These are phyloP conservation scores for Cephalotes varians DNA, from an alignment of 2,888 invertebrate species.

Conservation along the genomic window DNA sequence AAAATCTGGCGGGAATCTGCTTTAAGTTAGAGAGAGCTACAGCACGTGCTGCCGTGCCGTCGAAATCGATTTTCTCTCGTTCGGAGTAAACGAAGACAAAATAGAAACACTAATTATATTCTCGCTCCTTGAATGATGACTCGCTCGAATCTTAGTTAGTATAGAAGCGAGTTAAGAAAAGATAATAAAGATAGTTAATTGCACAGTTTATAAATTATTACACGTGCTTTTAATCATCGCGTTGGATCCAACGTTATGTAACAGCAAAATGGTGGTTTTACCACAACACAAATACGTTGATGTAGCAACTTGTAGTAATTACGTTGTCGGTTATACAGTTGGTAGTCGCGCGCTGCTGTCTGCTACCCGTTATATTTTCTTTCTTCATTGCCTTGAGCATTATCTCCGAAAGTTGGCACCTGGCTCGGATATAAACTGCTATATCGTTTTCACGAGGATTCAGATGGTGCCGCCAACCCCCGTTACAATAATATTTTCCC, in stretches of 20 bases:
- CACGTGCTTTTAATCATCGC: conserved; percentile 4
- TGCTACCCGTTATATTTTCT: conserved; percentile 69
- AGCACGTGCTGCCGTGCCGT: conserved; percentile 70
- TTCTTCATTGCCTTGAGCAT: conserved; percentile 74
- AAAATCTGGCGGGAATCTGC: conserved; percentile 68
- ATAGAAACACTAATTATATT: conserved; percentile 31
- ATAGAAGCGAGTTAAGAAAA: neutral
- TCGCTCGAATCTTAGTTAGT: neutral
- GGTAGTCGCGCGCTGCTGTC: conserved; percentile 7
- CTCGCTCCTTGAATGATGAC: conserved; percentile 3
- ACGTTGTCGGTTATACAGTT: conserved; percentile 12
- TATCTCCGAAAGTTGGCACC: conserved; percentile 72
- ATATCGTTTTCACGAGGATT: conserved; percentile 74
- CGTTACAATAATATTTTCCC: conserved; percentile 80
- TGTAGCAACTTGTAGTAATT: conserved; percentile 44
- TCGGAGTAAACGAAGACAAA: conserved; percentile 40
- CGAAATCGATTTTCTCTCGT: conserved; percentile 22
- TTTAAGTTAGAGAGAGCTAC: conserved; percentile 74
- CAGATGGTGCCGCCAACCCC: conserved; percentile 65
- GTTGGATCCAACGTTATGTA: conserved; percentile 5
- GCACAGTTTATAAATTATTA: conserved; percentile 26
- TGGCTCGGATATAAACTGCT: conserved; percentile 67
- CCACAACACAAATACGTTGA: conserved; percentile 16
- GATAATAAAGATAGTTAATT: conserved; percentile 31
- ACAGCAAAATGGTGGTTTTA: conserved; percentile 12